Conservation (phyloP, 1,140 invertebrate species). For the Mesaphorura yosii region DNA sequence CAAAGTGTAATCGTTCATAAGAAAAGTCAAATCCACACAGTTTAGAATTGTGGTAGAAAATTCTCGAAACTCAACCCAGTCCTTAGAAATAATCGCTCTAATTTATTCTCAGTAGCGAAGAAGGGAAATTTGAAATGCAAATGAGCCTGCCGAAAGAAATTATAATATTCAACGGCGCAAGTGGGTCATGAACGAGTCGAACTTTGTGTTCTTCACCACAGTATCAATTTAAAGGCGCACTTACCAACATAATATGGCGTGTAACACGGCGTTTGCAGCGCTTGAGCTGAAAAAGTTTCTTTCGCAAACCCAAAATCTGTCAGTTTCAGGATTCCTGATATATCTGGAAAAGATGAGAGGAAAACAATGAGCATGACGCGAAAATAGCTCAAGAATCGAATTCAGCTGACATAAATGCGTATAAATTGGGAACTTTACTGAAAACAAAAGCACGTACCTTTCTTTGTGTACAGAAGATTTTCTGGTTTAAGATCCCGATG, state of each 20-base stretch:
- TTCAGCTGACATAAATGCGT: not conserved
- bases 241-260: slow-evolving; percentile 95
- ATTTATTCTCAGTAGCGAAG: not conserved
- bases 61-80: too few relatives aligned
- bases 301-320: slow-evolving; percentile 99
- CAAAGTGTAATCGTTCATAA: too few relatives aligned
- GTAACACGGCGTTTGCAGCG: slow-evolving; percentile 92
- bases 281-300: slow-evolving; percentile 63
- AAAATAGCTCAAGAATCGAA: too few relatives aligned
- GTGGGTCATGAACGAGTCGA: too few relatives aligned
- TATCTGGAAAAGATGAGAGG: slow-evolving; percentile 38
- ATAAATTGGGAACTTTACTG: not conserved
- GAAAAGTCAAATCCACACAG: too few relatives aligned
- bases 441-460: slow-evolving; percentile 35
- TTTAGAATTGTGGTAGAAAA: too few relatives aligned
- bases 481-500: slow-evolving; percentile 94
- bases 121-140: too few relatives aligned
- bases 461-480: slow-evolving; percentile 70
- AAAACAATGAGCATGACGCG: not conserved
- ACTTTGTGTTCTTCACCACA: too few relatives aligned
- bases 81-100: not conserved
- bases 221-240: slow-evolving; percentile 32
- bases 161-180: too few relatives aligned
- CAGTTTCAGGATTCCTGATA: slow-evolving; percentile 73
- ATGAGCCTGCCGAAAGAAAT: too few relatives aligned